phyloP scores from a whole-genome alignment of 1,140 invertebrate species.

The roundworm (Caenorhabditis elegans) region DNA sequence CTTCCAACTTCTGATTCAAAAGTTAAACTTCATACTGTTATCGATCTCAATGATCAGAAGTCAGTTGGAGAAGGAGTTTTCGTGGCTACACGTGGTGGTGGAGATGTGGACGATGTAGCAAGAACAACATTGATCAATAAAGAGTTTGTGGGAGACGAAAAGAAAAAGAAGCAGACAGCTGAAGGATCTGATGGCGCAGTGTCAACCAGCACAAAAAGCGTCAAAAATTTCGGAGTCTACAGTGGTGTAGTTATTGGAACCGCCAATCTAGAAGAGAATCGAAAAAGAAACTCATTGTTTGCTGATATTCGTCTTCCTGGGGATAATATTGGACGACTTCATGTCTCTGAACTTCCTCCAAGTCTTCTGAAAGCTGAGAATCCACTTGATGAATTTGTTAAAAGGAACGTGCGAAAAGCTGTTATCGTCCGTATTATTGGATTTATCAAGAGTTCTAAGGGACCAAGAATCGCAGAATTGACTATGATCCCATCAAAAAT shows the following conservation, averaged over 20 bases:
- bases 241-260: conserved; percentile 51
- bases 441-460: conserved; percentile 33
- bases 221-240: conserved; percentile 60
- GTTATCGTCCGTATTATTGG: conserved; percentile 57
- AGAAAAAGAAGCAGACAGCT: not conserved
- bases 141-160: not conserved
- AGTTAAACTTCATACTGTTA: not conserved
- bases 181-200: not conserved
- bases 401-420: conserved; percentile 50
- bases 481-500: conserved; percentile 23
- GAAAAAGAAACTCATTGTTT: not conserved
- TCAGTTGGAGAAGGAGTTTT: not conserved
- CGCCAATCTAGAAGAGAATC: conserved; percentile 49
- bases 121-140: not conserved
- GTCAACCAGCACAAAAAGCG: not conserved
- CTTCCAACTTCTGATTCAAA: not conserved
- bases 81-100: not conserved
- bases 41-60: not conserved
- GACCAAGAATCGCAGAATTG: not conserved
- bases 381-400: conserved; percentile 52
- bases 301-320: conserved; percentile 50
- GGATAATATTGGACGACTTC: conserved; percentile 56
- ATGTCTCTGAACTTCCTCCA: conserved; percentile 52
- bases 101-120: not conserved
- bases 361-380: conserved; percentile 36